Evolutionary conservation across 2,113 vertebrate genomes (phyloP), one percentile per base, ranked within the genome.

Genomic region (Percopsis transmontana): DNA sequence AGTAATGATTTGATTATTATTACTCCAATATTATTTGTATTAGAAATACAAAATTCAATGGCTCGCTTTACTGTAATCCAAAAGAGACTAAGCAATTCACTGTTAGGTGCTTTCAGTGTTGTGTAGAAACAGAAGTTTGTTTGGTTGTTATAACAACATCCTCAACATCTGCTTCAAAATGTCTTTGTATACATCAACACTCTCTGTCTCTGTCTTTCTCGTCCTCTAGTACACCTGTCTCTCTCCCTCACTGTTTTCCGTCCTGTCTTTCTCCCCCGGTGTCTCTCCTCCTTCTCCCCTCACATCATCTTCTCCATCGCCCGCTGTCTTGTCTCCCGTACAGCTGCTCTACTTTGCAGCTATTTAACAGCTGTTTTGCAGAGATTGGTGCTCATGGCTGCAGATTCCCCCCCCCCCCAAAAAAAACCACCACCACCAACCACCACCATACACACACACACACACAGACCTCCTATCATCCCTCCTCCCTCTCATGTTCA

Each of bases 331-430:
- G 6, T 82, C 80, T 85, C 76, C 68, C 58, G 45, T 78, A 76
- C 85, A 90, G 87, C 86, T 90, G 86, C 86, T 88, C 82, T 83
- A 80, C 82, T 86, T 90, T 85, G 79, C 86, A 87, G 85, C 78
- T 84, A 79, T 84, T 87, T 85, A 90, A 85, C 88, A 90, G 85
- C 87, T 90, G 87, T 81, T 90, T 90, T 84, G 79, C 88, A 88
- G 78, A 75, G 75, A 87, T 85, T 85, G 83, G 74, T 48, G 62
- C 81, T 72, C 81, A 80, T 69, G 62, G 84, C 68, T 79, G 82
- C 71, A 82, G 66, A 85, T 84, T 74, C 82, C 83, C 57, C 45
- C 16, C 24, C 33, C 18, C 8, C 6, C 39, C n/a, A n/a, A n/a
- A n/a, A n/a, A n/a, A n/a, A n/a, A n/a, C n/a, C n/a, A n/a, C n/a